Conservation (phyloP, 2,888 invertebrate species). For the Oxystoma pomonae region DNA sequence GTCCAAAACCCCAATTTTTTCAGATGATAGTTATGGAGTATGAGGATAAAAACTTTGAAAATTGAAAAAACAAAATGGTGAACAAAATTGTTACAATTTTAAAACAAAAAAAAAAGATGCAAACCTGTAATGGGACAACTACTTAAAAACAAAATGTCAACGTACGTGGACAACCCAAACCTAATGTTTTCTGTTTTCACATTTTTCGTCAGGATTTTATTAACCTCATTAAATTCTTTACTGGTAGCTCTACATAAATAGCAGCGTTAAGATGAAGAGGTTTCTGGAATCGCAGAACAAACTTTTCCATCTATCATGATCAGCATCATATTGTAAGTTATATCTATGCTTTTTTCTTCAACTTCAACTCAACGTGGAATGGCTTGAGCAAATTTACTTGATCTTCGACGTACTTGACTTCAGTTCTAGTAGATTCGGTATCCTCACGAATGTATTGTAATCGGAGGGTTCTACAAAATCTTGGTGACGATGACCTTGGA, state of each 20-base stretch:
- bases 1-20: background rate
- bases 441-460: conserved; percentile 2
- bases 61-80: background rate
- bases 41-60: background rate
- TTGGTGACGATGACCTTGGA: conserved; percentile 11
- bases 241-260: conserved; percentile 10
- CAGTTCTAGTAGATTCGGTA: background rate
- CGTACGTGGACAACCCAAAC: conserved; percentile 10
- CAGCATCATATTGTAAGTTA: conserved; percentile 3
- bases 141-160: too few relatives aligned
- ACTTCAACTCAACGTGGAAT: conserved; percentile 1
- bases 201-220: background rate
- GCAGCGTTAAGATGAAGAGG: conserved; percentile 4
- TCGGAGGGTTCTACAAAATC: conserved; percentile 5
- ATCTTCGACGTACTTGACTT: conserved; percentile 9
- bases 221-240: conserved; percentile 5
- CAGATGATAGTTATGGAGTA: background rate
- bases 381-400: background rate
- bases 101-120: background rate
- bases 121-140: background rate
- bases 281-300: conserved; percentile 1
- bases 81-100: background rate
- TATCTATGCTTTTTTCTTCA: background rate
- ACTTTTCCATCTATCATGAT: conserved; percentile 8
- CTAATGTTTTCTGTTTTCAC: conserved; percentile 5